Conservation (phyloP, 1,140 invertebrate species). For the Bemisia tabaci region DNA sequence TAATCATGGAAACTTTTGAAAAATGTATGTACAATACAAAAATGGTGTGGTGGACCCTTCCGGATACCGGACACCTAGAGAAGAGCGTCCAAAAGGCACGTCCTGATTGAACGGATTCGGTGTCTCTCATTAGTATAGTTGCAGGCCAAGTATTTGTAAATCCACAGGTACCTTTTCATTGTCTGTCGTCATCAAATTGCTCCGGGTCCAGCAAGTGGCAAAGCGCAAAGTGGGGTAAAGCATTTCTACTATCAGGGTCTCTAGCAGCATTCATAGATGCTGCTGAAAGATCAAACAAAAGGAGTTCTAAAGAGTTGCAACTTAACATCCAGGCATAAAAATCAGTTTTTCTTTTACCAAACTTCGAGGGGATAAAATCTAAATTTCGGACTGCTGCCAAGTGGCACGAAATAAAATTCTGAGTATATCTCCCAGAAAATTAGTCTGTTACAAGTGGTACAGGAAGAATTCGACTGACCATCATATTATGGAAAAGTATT, state of each 20-base stretch:
- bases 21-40: no score
- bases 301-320: not conserved
- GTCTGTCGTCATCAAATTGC: slow-evolving; percentile 75
- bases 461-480: no score
- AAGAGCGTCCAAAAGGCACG: slow-evolving; percentile 37
- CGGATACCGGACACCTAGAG: no score
- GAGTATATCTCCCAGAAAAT: no score
- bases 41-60: no score
- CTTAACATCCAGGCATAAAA: not conserved
- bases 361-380: not conserved
- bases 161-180: slow-evolving; percentile 71
- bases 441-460: no score
- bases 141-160: slow-evolving; percentile 69
- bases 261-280: slow-evolving; percentile 60
- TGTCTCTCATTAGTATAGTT: slow-evolving; percentile 66
- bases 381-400: not conserved
- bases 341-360: not conserved
- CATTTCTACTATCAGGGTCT: slow-evolving; percentile 62
- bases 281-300: slow-evolving; percentile 31
- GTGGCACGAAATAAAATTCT: not conserved
- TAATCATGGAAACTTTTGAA: no score
- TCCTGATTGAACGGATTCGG: slow-evolving; percentile 61
- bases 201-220: slow-evolving; percentile 80
- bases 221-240: slow-evolving; percentile 56
- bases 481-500: no score